These are phyloP conservation scores for Fulmarus glacialis DNA, from an alignment of 2,113 vertebrate genomes.

Conservation along the genomic window DNA sequence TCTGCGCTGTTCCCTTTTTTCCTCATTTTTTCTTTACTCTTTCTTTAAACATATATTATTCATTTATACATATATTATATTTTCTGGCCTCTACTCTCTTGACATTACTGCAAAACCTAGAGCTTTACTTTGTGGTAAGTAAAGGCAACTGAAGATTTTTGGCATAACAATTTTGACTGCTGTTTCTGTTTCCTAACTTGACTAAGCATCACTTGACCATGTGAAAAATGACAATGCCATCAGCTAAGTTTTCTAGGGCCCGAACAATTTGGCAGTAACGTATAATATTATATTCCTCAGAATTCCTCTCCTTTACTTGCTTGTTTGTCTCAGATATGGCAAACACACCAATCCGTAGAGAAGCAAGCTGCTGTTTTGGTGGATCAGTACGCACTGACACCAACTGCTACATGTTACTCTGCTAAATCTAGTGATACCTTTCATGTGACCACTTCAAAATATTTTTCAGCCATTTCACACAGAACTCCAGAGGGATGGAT, in stretches of 20 bases:
- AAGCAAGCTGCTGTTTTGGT: not conserved
- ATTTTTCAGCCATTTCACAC: not conserved
- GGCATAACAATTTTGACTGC: not conserved
- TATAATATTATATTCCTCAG: not conserved
- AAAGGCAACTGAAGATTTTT: not conserved
- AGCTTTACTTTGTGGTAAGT: not conserved
- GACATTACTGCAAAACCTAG: rapidly evolving
- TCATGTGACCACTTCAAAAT: not conserved
- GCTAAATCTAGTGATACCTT: not conserved
- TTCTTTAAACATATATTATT: not conserved
- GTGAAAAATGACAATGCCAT: not conserved
- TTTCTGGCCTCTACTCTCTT: not conserved
- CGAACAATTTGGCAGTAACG: not conserved
- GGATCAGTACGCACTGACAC: rapidly evolving
- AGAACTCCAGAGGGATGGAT: not conserved
- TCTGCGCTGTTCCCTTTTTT: not conserved
- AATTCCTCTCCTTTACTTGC: not conserved
- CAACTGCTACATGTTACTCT: rapidly evolving
- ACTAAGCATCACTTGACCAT: not conserved
- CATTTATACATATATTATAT: not conserved
- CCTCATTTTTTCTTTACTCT: not conserved
- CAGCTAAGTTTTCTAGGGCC: not conserved
- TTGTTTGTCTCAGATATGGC: not conserved
- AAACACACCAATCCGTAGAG: rapidly evolving
- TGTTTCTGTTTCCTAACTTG: not conserved